These are phyloP conservation scores for Caenorhabditis sinica DNA, from an alignment of 2,888 invertebrate genomes.

Conservation along the genomic window DNA sequence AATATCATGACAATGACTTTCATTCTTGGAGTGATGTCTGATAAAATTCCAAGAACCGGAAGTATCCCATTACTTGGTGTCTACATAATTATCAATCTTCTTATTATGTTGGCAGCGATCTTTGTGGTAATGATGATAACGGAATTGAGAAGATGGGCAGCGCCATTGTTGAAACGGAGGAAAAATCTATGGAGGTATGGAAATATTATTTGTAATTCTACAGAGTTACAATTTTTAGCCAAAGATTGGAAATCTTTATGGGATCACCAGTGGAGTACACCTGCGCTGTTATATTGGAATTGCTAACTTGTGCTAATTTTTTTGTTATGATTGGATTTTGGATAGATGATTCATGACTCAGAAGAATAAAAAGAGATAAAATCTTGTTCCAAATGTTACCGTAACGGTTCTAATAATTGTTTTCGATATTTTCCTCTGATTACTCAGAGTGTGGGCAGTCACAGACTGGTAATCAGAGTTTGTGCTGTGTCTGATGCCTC, in stretches of 20 bases:
- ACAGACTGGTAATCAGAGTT: too few relatives aligned
- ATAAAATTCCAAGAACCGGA: slow-evolving; percentile 61
- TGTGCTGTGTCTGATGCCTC: too few relatives aligned
- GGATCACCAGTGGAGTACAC: slow-evolving; percentile 35
- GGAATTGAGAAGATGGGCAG: slow-evolving; percentile 16
- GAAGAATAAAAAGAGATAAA: too few relatives aligned
- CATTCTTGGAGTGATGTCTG: slow-evolving; percentile 65
- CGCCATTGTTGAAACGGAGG: slow-evolving; percentile 11
- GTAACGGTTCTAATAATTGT: too few relatives aligned
- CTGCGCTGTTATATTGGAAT: slow-evolving; percentile 13
- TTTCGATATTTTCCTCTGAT: too few relatives aligned
- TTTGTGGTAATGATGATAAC: slow-evolving; percentile 6
- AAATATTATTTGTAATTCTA: too few relatives aligned
- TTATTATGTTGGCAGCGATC: slow-evolving; percentile 50
- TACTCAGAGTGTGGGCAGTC: too few relatives aligned
- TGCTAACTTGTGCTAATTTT: slow-evolving; percentile 36
- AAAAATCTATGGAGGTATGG: background rate
- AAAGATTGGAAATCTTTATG: slow-evolving; percentile 5
- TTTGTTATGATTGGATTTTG: slow-evolving; percentile 36
- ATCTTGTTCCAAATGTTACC: too few relatives aligned
- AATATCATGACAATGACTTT: slow-evolving; percentile 68
- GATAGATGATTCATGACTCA: slow-evolving; percentile 17
- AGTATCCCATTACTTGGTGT: slow-evolving; percentile 57
- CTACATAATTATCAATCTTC: slow-evolving; percentile 55
- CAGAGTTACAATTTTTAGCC: slow-evolving; percentile 38